Percentiles rank a stretch among this genome's conserved stretches.
These are phyloP conservation scores for Corythaixoides concolor DNA, from an alignment of 2,113 vertebrate species.

Conservation along the genomic window DNA sequence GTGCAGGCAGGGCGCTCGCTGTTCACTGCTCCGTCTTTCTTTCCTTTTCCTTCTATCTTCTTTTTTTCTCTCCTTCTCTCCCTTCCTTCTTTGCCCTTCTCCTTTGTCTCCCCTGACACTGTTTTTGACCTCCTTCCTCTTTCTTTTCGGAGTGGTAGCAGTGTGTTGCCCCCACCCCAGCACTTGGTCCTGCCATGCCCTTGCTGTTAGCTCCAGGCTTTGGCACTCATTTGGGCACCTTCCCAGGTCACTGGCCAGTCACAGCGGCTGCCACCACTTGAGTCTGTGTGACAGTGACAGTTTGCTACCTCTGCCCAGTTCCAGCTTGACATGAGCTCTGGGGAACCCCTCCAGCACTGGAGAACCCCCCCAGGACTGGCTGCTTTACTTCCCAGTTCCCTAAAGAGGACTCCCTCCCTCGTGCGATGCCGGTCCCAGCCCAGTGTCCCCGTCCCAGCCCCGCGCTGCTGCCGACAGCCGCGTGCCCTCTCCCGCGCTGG, in stretches of 20 bases:
- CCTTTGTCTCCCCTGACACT: background rate
- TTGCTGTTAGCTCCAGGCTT: background rate
- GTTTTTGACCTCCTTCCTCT: background rate
- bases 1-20: background rate
- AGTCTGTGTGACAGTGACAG: background rate
- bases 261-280: background rate
- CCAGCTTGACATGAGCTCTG: background rate
- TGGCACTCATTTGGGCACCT: background rate
- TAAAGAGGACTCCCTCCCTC: background rate
- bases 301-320: background rate
- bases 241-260: background rate
- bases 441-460: background rate
- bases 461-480: background rate
- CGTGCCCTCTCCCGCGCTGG: rapidly evolving
- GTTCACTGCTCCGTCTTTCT: background rate
- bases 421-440: rapidly evolving
- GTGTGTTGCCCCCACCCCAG: background rate
- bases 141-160: rapidly evolving
- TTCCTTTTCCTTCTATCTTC: background rate
- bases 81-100: background rate
- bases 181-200: rapidly evolving
- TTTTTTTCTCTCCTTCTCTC: background rate
- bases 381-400: background rate
- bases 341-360: background rate
- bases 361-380: background rate